Evolutionary conservation across 2,888 invertebrate species (phyloP).

Genomic region (Cosmorhoe ocellata): DNA sequence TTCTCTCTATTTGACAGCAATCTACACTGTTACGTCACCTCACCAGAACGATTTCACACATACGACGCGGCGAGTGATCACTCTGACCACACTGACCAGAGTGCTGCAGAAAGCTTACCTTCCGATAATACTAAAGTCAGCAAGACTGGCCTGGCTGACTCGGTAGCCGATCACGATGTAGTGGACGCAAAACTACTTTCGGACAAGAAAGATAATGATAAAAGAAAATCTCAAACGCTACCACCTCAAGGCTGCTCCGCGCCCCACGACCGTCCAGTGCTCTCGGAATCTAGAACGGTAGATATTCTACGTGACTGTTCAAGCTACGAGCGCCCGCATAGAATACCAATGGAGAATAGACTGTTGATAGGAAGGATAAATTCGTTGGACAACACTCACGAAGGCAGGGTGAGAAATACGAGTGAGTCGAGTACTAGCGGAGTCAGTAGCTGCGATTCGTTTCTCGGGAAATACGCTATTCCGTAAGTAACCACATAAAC

Average conservation of each 20-base stretch:
- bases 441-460: constrained; percentile 91
- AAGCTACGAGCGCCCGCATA: constrained; percentile 57
- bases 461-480: constrained; percentile 82
- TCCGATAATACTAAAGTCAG: constrained; percentile 58
- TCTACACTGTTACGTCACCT: constrained; percentile 56
- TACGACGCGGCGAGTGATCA: constrained; percentile 70
- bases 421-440: constrained; percentile 92
- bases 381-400: constrained; percentile 67
- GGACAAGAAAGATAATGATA: constrained; percentile 55
- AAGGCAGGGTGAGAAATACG: constrained; percentile 73
- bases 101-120: constrained; percentile 68
- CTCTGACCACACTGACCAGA: constrained; percentile 76
- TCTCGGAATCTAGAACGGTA: constrained; percentile 87
- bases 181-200: constrained; percentile 54
- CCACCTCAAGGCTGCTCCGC: constrained; percentile 78
- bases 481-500: constrained; percentile 64
- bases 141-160: constrained; percentile 49
- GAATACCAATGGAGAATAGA: constrained; percentile 55
- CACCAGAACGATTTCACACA: constrained; percentile 60
- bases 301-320: constrained; percentile 78
- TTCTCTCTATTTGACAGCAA: constrained; percentile 74
- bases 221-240: constrained; percentile 80
- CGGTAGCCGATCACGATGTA: constrained; percentile 54
- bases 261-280: constrained; percentile 84
- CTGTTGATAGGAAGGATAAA: constrained; percentile 64